Conservation (phyloP, 2,888 invertebrate genomes). For the Himalopsyche kuldschensis region DNA sequence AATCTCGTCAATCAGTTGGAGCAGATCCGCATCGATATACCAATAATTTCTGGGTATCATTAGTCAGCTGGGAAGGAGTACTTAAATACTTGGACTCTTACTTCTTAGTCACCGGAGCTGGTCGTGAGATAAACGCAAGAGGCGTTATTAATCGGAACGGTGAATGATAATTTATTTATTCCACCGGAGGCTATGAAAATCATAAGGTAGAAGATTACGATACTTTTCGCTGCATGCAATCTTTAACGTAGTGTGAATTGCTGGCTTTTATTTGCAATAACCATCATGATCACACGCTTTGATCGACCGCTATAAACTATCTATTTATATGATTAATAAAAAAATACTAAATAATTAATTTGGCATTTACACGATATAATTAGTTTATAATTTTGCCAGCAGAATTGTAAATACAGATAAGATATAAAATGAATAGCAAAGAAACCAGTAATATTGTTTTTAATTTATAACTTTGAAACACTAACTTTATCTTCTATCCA, state of each 20-base stretch:
- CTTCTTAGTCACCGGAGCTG: not conserved
- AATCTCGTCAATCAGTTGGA: not conserved
- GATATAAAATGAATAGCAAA: too few relatives aligned
- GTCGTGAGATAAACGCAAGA: not conserved
- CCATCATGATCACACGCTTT: not conserved
- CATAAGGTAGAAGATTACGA: not conserved
- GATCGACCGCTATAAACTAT: not conserved
- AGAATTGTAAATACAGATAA: too few relatives aligned
- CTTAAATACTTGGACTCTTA: not conserved
- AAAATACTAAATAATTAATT: too few relatives aligned
- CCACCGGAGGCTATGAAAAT: not conserved
- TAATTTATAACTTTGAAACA: too few relatives aligned
- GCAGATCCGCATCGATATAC: not conserved
- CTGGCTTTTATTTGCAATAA: not conserved
- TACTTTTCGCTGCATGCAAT: not conserved
- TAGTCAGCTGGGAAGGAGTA: not conserved
- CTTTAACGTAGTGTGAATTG: not conserved
- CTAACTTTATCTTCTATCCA: too few relatives aligned
- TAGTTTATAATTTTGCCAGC: too few relatives aligned
- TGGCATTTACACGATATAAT: too few relatives aligned
- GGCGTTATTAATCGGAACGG: not conserved
- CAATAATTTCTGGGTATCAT: not conserved
- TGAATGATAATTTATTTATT: not conserved
- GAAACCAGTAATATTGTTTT: too few relatives aligned
- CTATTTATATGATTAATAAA: not conserved